A percentile compares a stretch with the other conserved stretches of the same genome.
These are phyloP conservation scores for Maccullochella peelii DNA, from an alignment of 2,113 vertebrate genomes.

Conservation along the genomic window DNA sequence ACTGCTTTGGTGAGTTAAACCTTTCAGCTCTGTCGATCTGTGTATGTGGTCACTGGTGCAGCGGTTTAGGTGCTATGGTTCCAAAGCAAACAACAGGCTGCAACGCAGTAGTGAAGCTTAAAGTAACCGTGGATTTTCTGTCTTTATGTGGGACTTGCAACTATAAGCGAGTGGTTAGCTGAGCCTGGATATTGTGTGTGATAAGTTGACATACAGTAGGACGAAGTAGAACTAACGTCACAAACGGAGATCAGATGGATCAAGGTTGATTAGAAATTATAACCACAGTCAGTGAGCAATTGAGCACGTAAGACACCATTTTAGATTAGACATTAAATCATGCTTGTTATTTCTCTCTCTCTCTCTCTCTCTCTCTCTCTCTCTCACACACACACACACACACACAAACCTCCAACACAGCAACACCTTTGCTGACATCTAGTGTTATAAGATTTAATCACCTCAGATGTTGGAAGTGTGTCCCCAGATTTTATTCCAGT, in stretches of 20 bases:
- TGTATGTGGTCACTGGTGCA: background rate
- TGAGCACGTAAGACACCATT: background rate
- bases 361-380: background rate
- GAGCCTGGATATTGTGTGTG: background rate
- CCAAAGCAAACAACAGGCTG: background rate
- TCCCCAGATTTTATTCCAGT: background rate
- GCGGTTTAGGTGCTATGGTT: background rate
- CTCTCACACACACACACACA: background rate
- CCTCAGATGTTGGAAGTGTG: background rate
- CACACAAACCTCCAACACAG: background rate
- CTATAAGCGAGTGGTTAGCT: background rate
- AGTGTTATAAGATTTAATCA: slow-evolving; percentile 55
- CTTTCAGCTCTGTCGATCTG: background rate
- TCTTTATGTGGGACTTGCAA: background rate
- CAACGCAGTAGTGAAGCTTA: background rate
- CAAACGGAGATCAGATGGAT: background rate
- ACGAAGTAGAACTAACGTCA: background rate
- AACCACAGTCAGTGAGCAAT: background rate
- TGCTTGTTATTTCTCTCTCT: background rate
- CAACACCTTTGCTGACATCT: slow-evolving; percentile 69
- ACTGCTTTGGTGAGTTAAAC: background rate
- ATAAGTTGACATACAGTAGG: background rate
- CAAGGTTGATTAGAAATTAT: background rate
- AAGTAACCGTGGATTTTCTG: background rate
- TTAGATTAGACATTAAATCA: background rate